These are phyloP conservation scores for Myanophis thanlyinensis DNA, from an alignment of 2,113 vertebrate species.

Conservation along the genomic window DNA sequence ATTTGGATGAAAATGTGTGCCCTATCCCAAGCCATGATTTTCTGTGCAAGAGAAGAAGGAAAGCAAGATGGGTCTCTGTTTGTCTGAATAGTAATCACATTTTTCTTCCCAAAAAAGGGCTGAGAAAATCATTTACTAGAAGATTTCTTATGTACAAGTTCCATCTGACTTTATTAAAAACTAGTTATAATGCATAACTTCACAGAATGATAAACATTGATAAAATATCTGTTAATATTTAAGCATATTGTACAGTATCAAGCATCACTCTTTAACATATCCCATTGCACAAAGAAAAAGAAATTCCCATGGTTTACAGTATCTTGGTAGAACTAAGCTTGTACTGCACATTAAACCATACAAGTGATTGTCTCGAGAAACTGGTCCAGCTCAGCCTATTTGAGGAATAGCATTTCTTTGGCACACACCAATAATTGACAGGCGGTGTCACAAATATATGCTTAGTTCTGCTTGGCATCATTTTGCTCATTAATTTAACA, in stretches of 20 bases:
- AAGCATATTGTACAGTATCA: neutral
- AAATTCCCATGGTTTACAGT: constrained; percentile 7
- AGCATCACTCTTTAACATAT: constrained; percentile 6
- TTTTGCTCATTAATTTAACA: constrained; percentile 67
- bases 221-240: constrained; percentile 9
- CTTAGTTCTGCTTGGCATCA: constrained; percentile 57
- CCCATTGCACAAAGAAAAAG: neutral
- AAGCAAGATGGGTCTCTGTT: neutral
- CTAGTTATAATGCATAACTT: neutral
- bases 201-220: neutral
- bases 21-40: neutral
- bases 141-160: neutral
- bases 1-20: neutral
- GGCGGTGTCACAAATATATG: constrained; percentile 39
- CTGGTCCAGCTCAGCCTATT: constrained; percentile 43
- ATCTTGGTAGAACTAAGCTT: constrained; percentile 1
- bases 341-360: neutral
- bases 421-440: constrained; percentile 22
- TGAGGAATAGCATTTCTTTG: constrained; percentile 15
- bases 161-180: neutral
- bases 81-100: neutral
- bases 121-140: neutral
- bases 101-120: neutral
- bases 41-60: neutral
- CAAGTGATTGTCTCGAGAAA: constrained; percentile 45